These are phyloP conservation scores for Ormyrus rosae DNA, from an alignment of 2,888 invertebrate species.

Conservation along the genomic window DNA sequence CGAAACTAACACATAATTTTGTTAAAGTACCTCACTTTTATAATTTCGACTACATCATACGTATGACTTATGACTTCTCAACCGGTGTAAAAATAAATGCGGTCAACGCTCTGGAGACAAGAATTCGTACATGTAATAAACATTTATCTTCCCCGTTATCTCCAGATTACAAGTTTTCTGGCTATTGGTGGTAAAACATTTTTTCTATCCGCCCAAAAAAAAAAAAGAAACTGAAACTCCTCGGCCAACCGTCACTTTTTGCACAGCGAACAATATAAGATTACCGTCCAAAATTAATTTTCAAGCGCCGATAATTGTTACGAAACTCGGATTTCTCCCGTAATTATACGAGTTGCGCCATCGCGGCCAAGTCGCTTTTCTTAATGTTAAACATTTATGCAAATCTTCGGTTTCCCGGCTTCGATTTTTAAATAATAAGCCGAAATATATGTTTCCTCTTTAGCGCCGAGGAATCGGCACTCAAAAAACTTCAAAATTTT, in stretches of 20 bases:
- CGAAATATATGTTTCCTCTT: no score
- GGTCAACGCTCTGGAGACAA: neutral
- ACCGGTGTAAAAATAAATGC: neutral
- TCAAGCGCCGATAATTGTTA: neutral
- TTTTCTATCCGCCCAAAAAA: neutral
- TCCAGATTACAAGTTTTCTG: conserved; percentile 24
- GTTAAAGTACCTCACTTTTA: neutral
- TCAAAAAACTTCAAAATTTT: neutral
- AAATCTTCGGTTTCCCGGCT: no score
- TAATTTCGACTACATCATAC: neutral
- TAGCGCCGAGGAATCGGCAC: no score
- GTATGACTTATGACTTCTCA: no score
- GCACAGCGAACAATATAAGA: neutral
- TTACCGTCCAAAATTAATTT: no score
- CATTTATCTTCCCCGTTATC: conserved; percentile 16
- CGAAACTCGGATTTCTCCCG: neutral
- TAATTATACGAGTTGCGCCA: neutral
- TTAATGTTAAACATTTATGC: no score
- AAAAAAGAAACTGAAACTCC: neutral
- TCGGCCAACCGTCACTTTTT: neutral
- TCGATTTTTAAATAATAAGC: no score
- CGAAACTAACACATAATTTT: no score
- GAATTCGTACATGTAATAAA: conserved; percentile 22
- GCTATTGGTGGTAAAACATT: neutral
- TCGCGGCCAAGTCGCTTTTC: no score